Percentiles rank a stretch among this genome's conserved stretches.
Conservation (phyloP, 2,797 vertebrate species). For the Otus scops region DNA sequence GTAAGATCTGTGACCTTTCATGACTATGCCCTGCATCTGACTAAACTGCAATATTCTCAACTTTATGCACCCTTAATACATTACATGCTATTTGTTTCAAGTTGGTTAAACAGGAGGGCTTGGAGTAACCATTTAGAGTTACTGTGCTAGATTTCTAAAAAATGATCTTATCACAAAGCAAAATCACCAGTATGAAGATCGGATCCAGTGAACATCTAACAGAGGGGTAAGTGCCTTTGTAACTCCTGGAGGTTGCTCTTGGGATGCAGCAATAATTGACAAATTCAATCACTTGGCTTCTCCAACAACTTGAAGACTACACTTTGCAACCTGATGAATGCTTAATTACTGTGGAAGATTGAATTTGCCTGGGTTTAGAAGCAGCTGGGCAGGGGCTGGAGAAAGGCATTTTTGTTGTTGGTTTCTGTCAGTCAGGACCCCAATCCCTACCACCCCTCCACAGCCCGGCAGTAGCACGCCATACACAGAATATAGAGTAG, state of each 20-base stretch:
- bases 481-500: not conserved
- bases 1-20: not conserved
- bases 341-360: not conserved
- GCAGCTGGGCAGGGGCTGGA: not conserved
- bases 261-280: not conserved
- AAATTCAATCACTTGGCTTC: not conserved
- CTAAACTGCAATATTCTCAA: not conserved
- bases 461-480: not conserved
- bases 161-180: not conserved
- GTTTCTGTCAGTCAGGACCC: not conserved
- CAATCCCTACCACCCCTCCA: no score
- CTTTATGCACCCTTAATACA: not conserved
- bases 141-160: not conserved
- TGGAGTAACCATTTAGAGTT: not conserved
- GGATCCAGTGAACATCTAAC: not conserved
- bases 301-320: not conserved
- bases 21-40: not conserved
- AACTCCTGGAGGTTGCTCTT: not conserved
- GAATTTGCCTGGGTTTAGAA: slow-evolving; percentile 1
- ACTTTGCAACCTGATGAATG: not conserved
- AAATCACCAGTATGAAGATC: not conserved
- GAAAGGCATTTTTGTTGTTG: not conserved
- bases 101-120: not conserved
- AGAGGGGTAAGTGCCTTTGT: not conserved
- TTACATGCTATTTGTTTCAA: not conserved